Conservation (phyloP, 2,888 invertebrate species). For the Buathra laborator region DNA sequence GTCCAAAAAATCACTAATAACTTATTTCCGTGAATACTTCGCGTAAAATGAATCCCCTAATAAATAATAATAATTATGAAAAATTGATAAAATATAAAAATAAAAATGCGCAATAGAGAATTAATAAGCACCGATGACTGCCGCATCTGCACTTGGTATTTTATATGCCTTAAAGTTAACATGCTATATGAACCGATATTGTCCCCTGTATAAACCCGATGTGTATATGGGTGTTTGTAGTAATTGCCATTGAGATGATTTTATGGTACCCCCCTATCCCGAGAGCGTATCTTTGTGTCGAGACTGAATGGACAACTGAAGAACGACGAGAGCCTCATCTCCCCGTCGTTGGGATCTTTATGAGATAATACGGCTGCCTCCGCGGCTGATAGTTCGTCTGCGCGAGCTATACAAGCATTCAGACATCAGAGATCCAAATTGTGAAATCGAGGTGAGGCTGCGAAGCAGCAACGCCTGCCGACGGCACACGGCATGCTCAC, state of each 20-base stretch:
- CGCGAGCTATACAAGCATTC: constrained; percentile 71
- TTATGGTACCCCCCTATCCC: constrained; percentile 75
- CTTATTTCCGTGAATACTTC: no score
- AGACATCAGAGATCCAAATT: constrained; percentile 57
- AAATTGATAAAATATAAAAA: no score
- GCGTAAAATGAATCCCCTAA: no score
- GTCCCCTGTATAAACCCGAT: constrained; percentile 27
- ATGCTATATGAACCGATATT: not conserved
- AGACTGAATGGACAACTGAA: constrained; percentile 78
- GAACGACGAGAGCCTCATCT: constrained; percentile 70
- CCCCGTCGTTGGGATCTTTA: constrained; percentile 71
- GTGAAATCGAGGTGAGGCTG: constrained; percentile 73
- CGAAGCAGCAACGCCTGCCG: constrained; percentile 68
- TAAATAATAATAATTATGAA: no score
- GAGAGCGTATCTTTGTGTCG: constrained; percentile 77
- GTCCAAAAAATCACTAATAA: no score
- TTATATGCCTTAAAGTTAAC: not conserved
- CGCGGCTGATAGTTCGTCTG: constrained; percentile 54
- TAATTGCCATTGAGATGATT: constrained; percentile 78
- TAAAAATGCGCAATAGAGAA: no score
- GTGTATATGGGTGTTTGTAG: constrained; percentile 72
- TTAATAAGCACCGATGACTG: not conserved
- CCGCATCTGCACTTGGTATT: constrained; percentile 2
- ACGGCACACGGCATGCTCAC: constrained; percentile 77
- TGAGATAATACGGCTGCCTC: constrained; percentile 79